phyloP scores from a whole-genome alignment of 2,888 invertebrate species.

The Glomeris marginata region DNA sequence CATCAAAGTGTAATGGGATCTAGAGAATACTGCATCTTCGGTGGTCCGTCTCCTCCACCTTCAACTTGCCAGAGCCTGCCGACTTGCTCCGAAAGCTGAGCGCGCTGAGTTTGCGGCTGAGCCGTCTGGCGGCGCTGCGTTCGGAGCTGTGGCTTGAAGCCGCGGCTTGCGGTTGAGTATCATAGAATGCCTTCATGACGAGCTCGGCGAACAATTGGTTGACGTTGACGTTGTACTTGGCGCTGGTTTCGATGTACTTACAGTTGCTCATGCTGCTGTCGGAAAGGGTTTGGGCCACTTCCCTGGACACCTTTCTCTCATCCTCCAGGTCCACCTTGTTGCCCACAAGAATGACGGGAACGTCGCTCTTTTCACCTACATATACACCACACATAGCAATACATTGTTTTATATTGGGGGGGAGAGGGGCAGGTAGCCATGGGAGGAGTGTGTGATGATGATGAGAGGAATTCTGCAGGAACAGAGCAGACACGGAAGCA shows the following conservation, averaged over 20 bases:
- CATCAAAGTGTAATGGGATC: neutral
- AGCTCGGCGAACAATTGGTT: slow-evolving; percentile 19
- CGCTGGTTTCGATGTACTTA: slow-evolving; percentile 21
- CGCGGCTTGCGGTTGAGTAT: slow-evolving; percentile 14
- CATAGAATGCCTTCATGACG: slow-evolving; percentile 14
- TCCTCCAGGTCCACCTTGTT: slow-evolving; percentile 19
- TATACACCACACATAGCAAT: too few relatives aligned
- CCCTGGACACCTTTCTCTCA: slow-evolving; percentile 17
- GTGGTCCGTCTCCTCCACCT: neutral
- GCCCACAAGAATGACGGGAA: slow-evolving; percentile 20
- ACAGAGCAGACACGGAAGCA: too few relatives aligned
- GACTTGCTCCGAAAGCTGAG: slow-evolving; percentile 13
- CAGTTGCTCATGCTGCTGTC: slow-evolving; percentile 14
- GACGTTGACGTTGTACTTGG: slow-evolving; percentile 20
- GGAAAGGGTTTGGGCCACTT: slow-evolving; percentile 15
- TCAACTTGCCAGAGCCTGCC: neutral
- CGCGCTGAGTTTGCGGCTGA: slow-evolving; percentile 14
- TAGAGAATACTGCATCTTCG: slow-evolving; percentile 11
- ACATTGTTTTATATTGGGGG: too few relatives aligned
- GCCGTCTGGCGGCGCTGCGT: slow-evolving; percentile 16
- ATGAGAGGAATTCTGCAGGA: too few relatives aligned
- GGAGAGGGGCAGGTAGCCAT: too few relatives aligned
- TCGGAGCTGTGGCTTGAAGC: slow-evolving; percentile 15
- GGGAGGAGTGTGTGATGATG: too few relatives aligned
- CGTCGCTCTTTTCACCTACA: slow-evolving; percentile 14